A percentile compares a stretch with the other conserved stretches of the same genome.
Evolutionary conservation across 2,888 invertebrate genomes (phyloP).

Genomic region (Lumbricus terrestris): DNA sequence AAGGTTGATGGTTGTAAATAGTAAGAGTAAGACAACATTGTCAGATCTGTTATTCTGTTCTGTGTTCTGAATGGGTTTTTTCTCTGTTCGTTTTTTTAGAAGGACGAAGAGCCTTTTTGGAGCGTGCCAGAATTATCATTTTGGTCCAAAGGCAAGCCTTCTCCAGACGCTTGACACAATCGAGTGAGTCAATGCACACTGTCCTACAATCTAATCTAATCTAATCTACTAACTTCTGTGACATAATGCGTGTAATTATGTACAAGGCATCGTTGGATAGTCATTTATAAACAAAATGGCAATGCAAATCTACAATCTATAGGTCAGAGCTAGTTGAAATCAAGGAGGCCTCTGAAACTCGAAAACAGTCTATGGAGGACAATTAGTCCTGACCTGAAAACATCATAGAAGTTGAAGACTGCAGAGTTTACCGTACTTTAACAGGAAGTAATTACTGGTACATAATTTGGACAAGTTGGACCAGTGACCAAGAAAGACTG

Average conservation of each 20-base stretch:
- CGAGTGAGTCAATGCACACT: conserved; percentile 75
- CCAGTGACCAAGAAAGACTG: background rate
- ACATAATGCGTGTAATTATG: background rate
- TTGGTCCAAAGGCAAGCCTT: conserved; percentile 96
- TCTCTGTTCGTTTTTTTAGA: conserved; percentile 65
- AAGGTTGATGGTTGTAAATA: background rate
- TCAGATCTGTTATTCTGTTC: background rate
- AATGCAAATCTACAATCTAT: background rate
- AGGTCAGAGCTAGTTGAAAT: background rate
- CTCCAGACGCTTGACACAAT: conserved; percentile 95
- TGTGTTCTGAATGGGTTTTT: background rate
- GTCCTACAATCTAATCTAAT: background rate
- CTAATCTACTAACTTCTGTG: background rate
- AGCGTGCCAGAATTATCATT: conserved; percentile 91
- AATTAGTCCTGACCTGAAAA: background rate
- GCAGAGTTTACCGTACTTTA: background rate
- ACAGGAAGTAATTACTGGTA: background rate
- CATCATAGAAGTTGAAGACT: background rate
- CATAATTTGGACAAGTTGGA: background rate
- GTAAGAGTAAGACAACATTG: background rate
- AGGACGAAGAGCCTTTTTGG: conserved; percentile 92
- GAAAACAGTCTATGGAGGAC: background rate
- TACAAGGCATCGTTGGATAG: background rate
- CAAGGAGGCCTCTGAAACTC: background rate
- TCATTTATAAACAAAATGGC: background rate